Conservation (phyloP, 2,113 vertebrate species). For the Nematolebias whitei region DNA sequence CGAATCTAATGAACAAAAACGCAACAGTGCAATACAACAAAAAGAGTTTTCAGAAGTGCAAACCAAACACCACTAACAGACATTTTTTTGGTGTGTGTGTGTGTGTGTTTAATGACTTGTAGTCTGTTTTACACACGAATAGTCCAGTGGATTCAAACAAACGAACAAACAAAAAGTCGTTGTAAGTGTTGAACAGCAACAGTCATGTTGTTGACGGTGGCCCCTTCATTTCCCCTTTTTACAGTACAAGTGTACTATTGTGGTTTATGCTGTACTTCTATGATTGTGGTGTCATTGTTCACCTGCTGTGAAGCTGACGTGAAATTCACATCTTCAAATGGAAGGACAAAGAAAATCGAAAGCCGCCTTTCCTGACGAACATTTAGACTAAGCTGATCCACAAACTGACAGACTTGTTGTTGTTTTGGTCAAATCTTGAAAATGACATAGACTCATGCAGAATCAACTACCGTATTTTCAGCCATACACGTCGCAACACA, state of each 20-base stretch:
- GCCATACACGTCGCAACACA: too few relatives aligned
- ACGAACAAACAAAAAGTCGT: too few relatives aligned
- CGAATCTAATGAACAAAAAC: slow-evolving; percentile 8
- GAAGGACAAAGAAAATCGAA: slow-evolving; percentile 13
- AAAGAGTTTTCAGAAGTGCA: slow-evolving; percentile 3
- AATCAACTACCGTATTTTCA: too few relatives aligned
- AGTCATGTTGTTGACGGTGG: slow-evolving; percentile 6
- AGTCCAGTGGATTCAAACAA: background rate
- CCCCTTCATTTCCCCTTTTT: slow-evolving; percentile 51
- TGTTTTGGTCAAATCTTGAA: too few relatives aligned
- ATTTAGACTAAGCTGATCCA: too few relatives aligned
- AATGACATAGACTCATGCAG: too few relatives aligned
- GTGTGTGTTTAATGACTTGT: background rate
- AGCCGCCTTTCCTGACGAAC: too few relatives aligned
- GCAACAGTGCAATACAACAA: too few relatives aligned
- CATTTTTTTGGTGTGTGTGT: too few relatives aligned
- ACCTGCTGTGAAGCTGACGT: background rate
- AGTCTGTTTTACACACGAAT: background rate
- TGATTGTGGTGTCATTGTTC: slow-evolving; percentile 16
- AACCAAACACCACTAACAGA: background rate
- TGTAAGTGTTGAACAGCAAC: too few relatives aligned
- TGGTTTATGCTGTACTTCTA: slow-evolving; percentile 52
- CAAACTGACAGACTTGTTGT: too few relatives aligned
- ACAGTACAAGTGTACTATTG: slow-evolving; percentile 25
- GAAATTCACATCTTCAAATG: background rate